Evolutionary conservation across 1,140 invertebrate genomes (phyloP), one percentile per base, ranked within the genome.

Genomic region (Bombus huntii): DNA sequence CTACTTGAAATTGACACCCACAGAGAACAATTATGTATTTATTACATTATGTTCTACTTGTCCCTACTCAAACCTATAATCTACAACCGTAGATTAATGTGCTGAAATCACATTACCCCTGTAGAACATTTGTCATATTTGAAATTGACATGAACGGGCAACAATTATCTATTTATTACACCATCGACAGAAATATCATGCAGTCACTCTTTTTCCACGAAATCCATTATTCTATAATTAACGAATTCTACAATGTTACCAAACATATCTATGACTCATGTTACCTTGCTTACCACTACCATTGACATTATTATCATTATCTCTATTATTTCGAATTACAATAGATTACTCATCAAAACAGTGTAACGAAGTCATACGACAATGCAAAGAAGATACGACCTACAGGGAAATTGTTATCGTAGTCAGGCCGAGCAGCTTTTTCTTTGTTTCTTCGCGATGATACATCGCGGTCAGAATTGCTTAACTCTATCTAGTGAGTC

Each of bases 381-480:
- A 22, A 18, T 4, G 10, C 4, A 70, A 70, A 12, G 34, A 12
- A 25, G 39, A 42, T 3, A 25, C 53, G 53, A 71, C 57, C 37
- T 39, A 25, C 10, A 44, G 18, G 73, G 31, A 87, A 89, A 90
- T 84, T 78, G 70, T 78, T 85, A 62, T 42, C 53, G 75, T 65
- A 74, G 87, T 81, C 68, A 57, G 78, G 13, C 10, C 72, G 42
- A 42, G 42, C 44, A 18, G 59, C 34, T 28, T 85, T 85, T 87
- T 34, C 65, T 89, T 82, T 77, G 82, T 85, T 80, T 47, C 82
- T 13, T 12, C 28, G 22, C 65, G 77, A 83, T 85, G 66, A 78
- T 75, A 66, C 83, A 77, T 84, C 75, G 53, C 75, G 66, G 76
- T 31, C 53, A 44, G 71, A 82, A 88, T 86, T 76, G 81, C 59